A percentile compares a stretch with the other conserved stretches of the same genome.
Conservation (phyloP, 2,888 invertebrate genomes). For the Liposcelis brunnea region DNA sequence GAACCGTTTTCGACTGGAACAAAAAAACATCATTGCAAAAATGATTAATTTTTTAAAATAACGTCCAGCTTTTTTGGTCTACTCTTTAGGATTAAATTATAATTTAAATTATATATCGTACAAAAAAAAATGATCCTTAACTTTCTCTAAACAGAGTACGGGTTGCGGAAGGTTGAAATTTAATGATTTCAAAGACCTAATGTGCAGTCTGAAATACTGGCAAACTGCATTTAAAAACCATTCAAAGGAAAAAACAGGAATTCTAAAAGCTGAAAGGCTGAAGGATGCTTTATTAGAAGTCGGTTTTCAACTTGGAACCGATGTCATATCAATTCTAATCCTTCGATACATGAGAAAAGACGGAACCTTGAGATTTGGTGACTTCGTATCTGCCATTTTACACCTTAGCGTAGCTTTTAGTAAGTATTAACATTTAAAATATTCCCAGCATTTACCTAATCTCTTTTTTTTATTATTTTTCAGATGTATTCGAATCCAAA, state of each 20-base stretch:
- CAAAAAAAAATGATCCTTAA: too few relatives aligned
- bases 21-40: too few relatives aligned
- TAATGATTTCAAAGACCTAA: conserved; percentile 73
- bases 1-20: too few relatives aligned
- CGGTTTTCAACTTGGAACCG: conserved; percentile 72
- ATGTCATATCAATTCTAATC: conserved; percentile 64
- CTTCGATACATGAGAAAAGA: conserved; percentile 83
- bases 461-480: conserved; percentile 20
- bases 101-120: too few relatives aligned
- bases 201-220: conserved; percentile 83
- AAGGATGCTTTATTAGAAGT: conserved; percentile 71
- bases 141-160: conserved; percentile 35
- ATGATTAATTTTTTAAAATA: too few relatives aligned
- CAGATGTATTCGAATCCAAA: conserved; percentile 55
- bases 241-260: conserved; percentile 79
- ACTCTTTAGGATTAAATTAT: too few relatives aligned
- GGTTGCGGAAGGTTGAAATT: conserved; percentile 68
- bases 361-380: conserved; percentile 77
- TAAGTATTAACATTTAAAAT: too few relatives aligned
- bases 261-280: conserved; percentile 68
- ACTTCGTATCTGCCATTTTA: conserved; percentile 78
- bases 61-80: too few relatives aligned
- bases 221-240: conserved; percentile 79
- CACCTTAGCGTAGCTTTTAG: conserved; percentile 79
- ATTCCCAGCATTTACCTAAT: too few relatives aligned